phyloP scores from a whole-genome alignment of 1,140 invertebrate genomes.

The Eriosoma lanigerum region DNA sequence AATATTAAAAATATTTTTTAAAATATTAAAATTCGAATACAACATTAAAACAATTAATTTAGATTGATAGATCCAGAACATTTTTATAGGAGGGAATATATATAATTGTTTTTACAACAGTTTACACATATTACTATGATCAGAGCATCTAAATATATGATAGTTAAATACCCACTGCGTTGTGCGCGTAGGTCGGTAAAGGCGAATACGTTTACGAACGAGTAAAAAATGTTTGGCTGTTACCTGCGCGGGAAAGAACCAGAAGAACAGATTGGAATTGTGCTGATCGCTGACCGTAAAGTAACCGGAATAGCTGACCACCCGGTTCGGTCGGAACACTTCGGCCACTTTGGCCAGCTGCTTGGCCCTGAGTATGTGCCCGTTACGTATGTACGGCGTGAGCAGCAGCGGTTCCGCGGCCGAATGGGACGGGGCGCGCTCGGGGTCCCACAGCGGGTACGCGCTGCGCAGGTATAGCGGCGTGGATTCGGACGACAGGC shows the following conservation, averaged over 20 bases:
- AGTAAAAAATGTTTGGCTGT: too few species aligned
- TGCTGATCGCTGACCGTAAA: conserved; percentile 74
- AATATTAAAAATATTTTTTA: too few species aligned
- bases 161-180: too few species aligned
- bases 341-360: conserved; percentile 58
- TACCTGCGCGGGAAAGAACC: conserved; percentile 78
- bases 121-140: too few species aligned
- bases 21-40: too few species aligned
- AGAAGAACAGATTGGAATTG: conserved; percentile 85
- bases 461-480: conserved; percentile 50
- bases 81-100: too few species aligned
- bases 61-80: too few species aligned
- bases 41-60: too few species aligned
- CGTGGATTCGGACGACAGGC: conserved; percentile 51
- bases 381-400: conserved; percentile 67
- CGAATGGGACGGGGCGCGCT: conserved; percentile 55
- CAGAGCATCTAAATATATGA: too few species aligned
- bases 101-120: too few species aligned
- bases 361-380: conserved; percentile 62
- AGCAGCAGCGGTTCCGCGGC: conserved; percentile 67
- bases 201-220: too few species aligned
- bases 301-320: conserved; percentile 65
- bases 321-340: background rate
- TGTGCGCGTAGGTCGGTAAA: too few species aligned
- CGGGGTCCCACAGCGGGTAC: conserved; percentile 52